Percentiles rank a stretch among this genome's conserved stretches.
These are phyloP conservation scores for Cantharis nigra DNA, from an alignment of 2,888 invertebrate genomes.

Conservation along the genomic window DNA sequence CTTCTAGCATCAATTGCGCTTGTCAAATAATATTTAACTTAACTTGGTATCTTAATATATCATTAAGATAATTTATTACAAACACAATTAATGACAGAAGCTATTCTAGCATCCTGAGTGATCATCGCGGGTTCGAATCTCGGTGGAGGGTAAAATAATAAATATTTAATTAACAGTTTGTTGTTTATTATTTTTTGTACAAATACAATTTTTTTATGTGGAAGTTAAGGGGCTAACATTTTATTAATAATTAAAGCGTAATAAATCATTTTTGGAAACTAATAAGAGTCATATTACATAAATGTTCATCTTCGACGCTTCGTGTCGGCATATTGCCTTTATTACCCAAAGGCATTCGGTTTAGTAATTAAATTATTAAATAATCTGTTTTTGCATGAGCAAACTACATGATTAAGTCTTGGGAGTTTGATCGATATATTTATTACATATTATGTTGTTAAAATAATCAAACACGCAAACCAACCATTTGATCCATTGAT, in stretches of 20 bases:
- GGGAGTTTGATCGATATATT: constrained; percentile 15
- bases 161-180: no score
- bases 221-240: not conserved
- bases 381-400: constrained; percentile 16
- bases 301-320: not conserved
- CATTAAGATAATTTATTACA: no score
- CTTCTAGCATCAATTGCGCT: no score
- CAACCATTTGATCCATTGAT: constrained; percentile 10
- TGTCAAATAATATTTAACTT: no score
- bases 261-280: not conserved
- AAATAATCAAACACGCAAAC: constrained; percentile 18
- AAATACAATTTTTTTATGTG: not conserved
- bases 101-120: no score
- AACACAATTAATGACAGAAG: no score
- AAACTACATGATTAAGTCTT: constrained; percentile 11
- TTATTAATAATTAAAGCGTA: not conserved
- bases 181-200: not conserved
- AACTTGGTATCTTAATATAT: no score
- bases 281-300: not conserved
- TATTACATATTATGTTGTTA: constrained; percentile 14
- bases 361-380: constrained; percentile 20
- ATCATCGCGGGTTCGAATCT: not conserved
- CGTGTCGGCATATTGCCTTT: not conserved
- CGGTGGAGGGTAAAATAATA: not conserved
- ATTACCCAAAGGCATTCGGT: not conserved